Percentiles rank a stretch among this genome's conserved stretches.
These are phyloP conservation scores for Bombus superbus DNA, from an alignment of 1,140 invertebrate species.

Conservation along the genomic window DNA sequence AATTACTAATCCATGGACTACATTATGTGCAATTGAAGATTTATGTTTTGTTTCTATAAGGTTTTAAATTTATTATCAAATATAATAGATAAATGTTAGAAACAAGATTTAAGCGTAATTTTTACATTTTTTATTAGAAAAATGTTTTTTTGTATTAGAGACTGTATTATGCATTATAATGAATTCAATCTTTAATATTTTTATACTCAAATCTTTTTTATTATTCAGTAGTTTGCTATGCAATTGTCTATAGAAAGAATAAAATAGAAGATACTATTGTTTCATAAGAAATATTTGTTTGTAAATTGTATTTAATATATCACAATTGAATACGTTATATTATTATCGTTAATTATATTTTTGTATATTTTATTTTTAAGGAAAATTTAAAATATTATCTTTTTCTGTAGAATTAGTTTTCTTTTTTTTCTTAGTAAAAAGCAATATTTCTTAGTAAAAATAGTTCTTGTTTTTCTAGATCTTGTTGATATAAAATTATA, in stretches of 20 bases:
- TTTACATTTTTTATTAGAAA: background rate
- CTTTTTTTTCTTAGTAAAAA: background rate
- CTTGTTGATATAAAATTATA: background rate
- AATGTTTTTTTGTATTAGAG: background rate
- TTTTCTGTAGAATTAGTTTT: background rate
- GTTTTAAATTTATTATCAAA: slow-evolving; percentile 56
- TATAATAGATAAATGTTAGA: background rate
- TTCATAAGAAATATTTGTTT: background rate
- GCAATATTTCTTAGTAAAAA: background rate
- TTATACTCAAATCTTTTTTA: background rate
- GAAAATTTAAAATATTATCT: background rate
- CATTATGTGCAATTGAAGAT: slow-evolving; percentile 91
- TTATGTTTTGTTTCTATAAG: slow-evolving; percentile 90
- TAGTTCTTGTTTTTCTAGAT: background rate
- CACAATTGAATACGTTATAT: background rate
- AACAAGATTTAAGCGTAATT: background rate
- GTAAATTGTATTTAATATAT: background rate
- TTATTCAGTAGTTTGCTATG: background rate
- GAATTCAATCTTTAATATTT: background rate
- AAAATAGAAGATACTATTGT: background rate
- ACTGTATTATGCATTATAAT: background rate
- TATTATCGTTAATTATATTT: background rate
- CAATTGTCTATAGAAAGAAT: background rate
- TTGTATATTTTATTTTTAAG: background rate
- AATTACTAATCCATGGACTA: slow-evolving; percentile 85